phyloP scores from a whole-genome alignment of 1,140 invertebrate species.

The Lordiphosa stackelbergi region DNA sequence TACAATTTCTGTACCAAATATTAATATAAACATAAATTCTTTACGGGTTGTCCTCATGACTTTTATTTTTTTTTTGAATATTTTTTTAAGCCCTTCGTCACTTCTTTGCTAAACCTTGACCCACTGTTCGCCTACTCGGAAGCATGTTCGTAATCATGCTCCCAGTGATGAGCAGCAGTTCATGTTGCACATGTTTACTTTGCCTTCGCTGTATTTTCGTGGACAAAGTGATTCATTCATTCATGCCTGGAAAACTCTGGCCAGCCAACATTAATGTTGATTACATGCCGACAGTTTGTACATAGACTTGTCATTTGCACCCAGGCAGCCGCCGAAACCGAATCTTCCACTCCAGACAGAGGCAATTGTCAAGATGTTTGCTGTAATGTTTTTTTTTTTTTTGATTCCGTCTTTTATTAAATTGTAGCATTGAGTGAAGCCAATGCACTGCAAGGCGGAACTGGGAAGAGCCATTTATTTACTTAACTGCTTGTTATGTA shows the following conservation, averaged over 20 bases:
- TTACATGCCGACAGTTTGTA: conserved; percentile 60
- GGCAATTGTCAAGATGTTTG: conserved; percentile 34
- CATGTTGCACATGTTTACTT: conserved; percentile 61
- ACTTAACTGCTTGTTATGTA: conserved; percentile 28
- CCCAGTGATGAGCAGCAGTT: conserved; percentile 59
- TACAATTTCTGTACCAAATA: too few species aligned
- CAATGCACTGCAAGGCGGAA: conserved; percentile 11
- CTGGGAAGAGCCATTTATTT: conserved; percentile 48
- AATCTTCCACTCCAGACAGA: conserved; percentile 18
- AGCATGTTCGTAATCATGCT: conserved; percentile 67
- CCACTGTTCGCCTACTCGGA: conserved; percentile 27
- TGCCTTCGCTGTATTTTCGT: conserved; percentile 17
- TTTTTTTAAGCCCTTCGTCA: too few species aligned
- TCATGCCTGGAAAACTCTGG: conserved; percentile 12
- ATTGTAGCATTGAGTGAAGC: conserved; percentile 39
- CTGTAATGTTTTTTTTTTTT: conserved; percentile 5
- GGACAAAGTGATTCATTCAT: conserved; percentile 57
- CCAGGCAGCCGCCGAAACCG: conserved; percentile 10
- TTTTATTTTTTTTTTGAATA: neutral
- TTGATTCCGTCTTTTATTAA: conserved; percentile 35
- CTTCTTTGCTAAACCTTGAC: neutral
- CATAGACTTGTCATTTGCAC: conserved; percentile 64
- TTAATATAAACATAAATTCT: too few species aligned
- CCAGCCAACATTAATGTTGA: conserved; percentile 58
- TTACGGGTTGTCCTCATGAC: too few species aligned